These are phyloP conservation scores for Ditylenchus dipsaci DNA, from an alignment of 1,140 invertebrate genomes.

Conservation along the genomic window DNA sequence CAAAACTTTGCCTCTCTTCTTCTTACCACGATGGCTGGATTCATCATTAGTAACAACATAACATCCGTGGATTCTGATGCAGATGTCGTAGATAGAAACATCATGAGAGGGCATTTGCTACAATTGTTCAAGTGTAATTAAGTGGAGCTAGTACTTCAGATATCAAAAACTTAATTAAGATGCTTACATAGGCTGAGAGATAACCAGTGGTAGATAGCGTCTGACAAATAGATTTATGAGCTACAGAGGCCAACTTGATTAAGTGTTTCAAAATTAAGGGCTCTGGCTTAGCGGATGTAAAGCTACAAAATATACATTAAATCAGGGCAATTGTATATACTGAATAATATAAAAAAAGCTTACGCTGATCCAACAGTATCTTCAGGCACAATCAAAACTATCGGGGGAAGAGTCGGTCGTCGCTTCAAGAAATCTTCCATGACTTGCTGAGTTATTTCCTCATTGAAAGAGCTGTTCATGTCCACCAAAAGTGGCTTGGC, in stretches of 20 bases:
- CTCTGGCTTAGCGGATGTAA: constrained; percentile 1
- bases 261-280: background rate
- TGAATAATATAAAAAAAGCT: background rate
- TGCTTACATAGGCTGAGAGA: too few species aligned
- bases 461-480: constrained; percentile 3
- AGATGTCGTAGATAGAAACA: background rate
- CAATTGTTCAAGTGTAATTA: too few species aligned
- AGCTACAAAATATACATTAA: background rate
- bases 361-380: background rate
- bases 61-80: background rate
- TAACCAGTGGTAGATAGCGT: too few species aligned
- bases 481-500: background rate
- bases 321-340: too few species aligned
- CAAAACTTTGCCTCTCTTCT: background rate
- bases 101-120: background rate
- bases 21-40: background rate
- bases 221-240: background rate
- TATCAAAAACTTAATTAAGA: too few species aligned
- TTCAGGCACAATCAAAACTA: constrained; percentile 2
- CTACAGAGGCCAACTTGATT: background rate
- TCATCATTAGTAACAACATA: background rate
- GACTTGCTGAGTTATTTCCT: background rate
- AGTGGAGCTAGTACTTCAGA: too few species aligned
- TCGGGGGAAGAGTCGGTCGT: constrained; percentile 2
- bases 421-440: background rate